Evolutionary conservation across 2,888 invertebrate species (phyloP).

Genomic region (Harmothoe impar): DNA sequence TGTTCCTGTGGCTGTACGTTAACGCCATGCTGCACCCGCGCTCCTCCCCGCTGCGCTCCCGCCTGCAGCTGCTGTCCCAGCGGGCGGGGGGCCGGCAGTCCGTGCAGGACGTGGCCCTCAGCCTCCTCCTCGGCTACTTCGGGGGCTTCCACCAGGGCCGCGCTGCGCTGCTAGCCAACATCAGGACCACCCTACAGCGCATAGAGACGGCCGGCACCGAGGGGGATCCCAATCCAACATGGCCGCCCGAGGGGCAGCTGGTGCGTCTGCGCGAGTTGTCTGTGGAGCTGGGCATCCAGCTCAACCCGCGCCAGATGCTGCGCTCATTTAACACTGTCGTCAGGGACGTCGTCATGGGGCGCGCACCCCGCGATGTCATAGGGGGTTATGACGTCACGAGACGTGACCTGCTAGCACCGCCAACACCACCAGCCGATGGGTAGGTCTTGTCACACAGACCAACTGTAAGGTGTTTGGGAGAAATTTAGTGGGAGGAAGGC

Average conservation of each 20-base stretch:
- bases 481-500: too few relatives aligned
- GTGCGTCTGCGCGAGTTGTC: slow-evolving; percentile 62
- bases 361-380: background rate
- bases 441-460: background rate
- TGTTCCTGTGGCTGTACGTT: slow-evolving; percentile 67
- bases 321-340: slow-evolving; percentile 66
- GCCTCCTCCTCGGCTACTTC: slow-evolving; percentile 64
- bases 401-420: background rate
- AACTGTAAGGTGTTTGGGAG: too few relatives aligned
- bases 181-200: background rate
- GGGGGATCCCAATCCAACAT: background rate
- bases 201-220: background rate
- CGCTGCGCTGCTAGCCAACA: slow-evolving; percentile 12
- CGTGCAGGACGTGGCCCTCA: slow-evolving; percentile 62
- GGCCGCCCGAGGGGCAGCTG: slow-evolving; percentile 36
- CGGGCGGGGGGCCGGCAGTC: slow-evolving; percentile 11
- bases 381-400: background rate
- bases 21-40: slow-evolving; percentile 67
- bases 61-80: slow-evolving; percentile 61
- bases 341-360: slow-evolving; percentile 63
- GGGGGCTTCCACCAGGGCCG: slow-evolving; percentile 62
- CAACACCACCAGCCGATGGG: background rate
- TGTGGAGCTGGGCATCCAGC: slow-evolving; percentile 67
- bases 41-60: slow-evolving; percentile 60
- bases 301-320: slow-evolving; percentile 69